Conservation (phyloP, 1,140 invertebrate species). For the Eumeta japonica region DNA sequence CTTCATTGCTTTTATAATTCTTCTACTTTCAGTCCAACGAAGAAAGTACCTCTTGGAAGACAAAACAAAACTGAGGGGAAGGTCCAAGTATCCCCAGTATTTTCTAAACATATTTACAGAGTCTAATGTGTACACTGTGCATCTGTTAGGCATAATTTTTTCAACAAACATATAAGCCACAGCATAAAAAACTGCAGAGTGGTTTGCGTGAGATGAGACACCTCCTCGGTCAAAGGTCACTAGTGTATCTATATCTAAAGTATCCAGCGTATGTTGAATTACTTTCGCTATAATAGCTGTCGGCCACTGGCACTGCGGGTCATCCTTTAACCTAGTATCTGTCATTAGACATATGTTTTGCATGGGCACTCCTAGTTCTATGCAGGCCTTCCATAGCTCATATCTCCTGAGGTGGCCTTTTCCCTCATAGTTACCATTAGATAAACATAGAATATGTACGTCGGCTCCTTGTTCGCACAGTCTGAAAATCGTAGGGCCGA, state of each 20-base stretch:
- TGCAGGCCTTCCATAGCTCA: constrained; percentile 80
- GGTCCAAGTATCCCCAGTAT: constrained; percentile 80
- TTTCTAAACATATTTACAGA: constrained; percentile 84
- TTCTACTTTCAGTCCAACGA: constrained; percentile 56
- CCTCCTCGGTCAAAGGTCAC: constrained; percentile 92
- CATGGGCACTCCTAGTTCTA: constrained; percentile 72
- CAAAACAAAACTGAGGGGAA: constrained; percentile 74
- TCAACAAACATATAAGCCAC: constrained; percentile 74
- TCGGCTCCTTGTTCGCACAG: constrained; percentile 63
- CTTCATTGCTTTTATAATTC: constrained; percentile 75
- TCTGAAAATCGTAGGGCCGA: constrained; percentile 84
- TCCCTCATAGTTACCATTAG: constrained; percentile 77
- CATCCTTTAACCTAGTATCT: constrained; percentile 73
- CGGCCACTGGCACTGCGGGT: constrained; percentile 73
- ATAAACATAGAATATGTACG: constrained; percentile 83
- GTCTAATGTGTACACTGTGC: constrained; percentile 77
- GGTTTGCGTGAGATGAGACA: constrained; percentile 87
- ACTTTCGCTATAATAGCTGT: constrained; percentile 69
- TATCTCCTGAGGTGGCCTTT: constrained; percentile 66
- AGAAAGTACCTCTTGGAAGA: constrained; percentile 72
- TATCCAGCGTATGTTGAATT: constrained; percentile 71
- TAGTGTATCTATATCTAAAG: constrained; percentile 76
- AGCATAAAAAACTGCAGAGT: constrained; percentile 79
- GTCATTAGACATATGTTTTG: constrained; percentile 72
- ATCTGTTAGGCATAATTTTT: constrained; percentile 68